Evolutionary conservation across 2,888 invertebrate genomes (phyloP).

Genomic region (Trachelus troglodyta): DNA sequence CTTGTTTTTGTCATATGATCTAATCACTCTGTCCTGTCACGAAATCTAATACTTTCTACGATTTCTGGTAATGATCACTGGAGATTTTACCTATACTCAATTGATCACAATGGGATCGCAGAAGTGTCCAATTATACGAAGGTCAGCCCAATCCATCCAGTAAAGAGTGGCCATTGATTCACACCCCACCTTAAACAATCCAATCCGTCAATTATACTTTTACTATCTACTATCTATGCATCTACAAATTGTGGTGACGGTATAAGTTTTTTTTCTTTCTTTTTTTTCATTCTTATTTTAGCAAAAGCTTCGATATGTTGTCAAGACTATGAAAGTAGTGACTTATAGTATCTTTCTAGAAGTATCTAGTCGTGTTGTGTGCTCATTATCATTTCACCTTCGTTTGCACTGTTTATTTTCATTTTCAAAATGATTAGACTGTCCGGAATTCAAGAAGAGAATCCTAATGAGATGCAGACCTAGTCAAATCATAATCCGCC

Average conservation of each 20-base stretch:
- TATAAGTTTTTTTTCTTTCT: constrained; percentile 33
- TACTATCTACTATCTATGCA: constrained; percentile 38
- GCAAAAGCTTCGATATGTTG: constrained; percentile 38
- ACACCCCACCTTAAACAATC: constrained; percentile 8
- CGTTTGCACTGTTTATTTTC: not conserved
- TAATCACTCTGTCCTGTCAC: not conserved
- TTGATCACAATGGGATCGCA: constrained; percentile 2
- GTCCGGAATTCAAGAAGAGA: not conserved
- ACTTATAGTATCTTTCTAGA: constrained; percentile 25
- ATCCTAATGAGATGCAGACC: not conserved
- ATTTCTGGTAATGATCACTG: not conserved
- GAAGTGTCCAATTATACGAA: constrained; percentile 13
- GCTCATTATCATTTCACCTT: not conserved
- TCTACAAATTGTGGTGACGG: constrained; percentile 50
- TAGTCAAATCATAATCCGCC: not conserved
- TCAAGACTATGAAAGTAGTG: constrained; percentile 36
- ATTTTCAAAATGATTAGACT: constrained; percentile 3
- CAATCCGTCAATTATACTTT: constrained; percentile 26
- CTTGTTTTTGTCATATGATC: not conserved
- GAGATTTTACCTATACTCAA: not conserved
- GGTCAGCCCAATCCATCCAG: constrained; percentile 23
- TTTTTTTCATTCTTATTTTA: constrained; percentile 23
- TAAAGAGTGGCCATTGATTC: constrained; percentile 11
- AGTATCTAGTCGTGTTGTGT: constrained; percentile 32
- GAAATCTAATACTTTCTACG: not conserved